Percentiles rank a stretch among this genome's conserved stretches.
Evolutionary conservation across 1,140 invertebrate species (phyloP).

Genomic region (Hypsibius dujardini): DNA sequence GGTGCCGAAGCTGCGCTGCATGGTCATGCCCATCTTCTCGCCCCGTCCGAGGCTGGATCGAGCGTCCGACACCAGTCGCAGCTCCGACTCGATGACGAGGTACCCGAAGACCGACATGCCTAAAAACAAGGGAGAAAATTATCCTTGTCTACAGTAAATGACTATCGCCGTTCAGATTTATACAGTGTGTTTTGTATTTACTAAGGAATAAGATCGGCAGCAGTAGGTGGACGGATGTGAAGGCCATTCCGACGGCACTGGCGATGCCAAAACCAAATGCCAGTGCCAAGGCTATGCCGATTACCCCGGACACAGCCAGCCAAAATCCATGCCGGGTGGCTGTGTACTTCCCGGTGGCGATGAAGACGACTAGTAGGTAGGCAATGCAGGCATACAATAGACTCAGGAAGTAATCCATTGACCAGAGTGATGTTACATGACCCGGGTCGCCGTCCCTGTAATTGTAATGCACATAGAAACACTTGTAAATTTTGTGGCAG

Average conservation of each 20-base stretch:
- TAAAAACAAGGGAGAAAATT: neutral
- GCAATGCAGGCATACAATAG: conserved; percentile 13
- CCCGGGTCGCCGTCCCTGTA: neutral
- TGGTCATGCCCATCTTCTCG: conserved; percentile 13
- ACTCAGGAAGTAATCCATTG: conserved; percentile 4
- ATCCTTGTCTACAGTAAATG: neutral
- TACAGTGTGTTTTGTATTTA: neutral
- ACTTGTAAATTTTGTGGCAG: neutral
- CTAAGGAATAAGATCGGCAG: neutral
- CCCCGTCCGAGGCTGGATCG: neutral
- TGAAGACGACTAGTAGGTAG: neutral
- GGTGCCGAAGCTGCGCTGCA: conserved; percentile 8
- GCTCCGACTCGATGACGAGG: neutral
- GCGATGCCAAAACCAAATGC: conserved; percentile 14
- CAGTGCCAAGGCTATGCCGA: neutral
- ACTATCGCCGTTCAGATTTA: neutral
- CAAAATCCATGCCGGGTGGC: conserved; percentile 12
- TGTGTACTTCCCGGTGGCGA: neutral
- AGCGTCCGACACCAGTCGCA: neutral
- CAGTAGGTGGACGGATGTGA: neutral
- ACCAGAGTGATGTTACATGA: neutral
- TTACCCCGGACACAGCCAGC: neutral
- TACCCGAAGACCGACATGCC: conserved; percentile 10
- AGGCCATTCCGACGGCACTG: neutral
- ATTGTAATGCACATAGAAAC: neutral